Evolutionary conservation across 2,797 vertebrate species (phyloP).

Genomic region (Rhynchonycteris naso): DNA sequence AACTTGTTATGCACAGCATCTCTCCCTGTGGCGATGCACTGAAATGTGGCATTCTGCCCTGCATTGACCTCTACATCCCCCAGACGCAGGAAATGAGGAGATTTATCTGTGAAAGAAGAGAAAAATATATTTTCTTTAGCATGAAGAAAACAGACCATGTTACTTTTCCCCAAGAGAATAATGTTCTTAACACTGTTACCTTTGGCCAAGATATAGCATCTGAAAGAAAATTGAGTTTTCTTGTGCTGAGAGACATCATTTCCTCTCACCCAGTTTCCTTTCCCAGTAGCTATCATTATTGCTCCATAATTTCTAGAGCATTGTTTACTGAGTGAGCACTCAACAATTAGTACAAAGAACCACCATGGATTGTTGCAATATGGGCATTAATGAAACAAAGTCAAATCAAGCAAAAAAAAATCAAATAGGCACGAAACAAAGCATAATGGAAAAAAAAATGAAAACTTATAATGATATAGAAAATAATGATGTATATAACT

Average conservation of each 20-base stretch:
- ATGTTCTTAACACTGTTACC: conserved; percentile 3
- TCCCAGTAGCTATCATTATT: background rate
- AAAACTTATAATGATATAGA: conserved; percentile 46
- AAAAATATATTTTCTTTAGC: conserved; percentile 68
- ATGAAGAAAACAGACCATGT: conserved; percentile 1
- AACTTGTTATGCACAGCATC: conserved; percentile 96
- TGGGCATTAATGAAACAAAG: conserved; percentile 42
- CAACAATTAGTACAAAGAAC: background rate
- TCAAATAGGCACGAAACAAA: conserved; percentile 25
- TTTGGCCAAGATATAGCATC: conserved; percentile 53
- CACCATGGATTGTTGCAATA: background rate
- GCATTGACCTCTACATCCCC: conserved; percentile 99
- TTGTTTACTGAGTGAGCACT: background rate
- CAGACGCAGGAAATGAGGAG: conserved; percentile 97
- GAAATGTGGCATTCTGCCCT: conserved; percentile 98
- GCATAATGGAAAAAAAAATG: background rate
- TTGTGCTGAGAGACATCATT: background rate
- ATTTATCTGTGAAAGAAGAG: conserved; percentile 91
- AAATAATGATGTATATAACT: conserved; percentile 19
- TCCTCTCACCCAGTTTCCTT: background rate
- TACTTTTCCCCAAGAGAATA: conserved; percentile 5
- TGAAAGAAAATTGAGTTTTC: conserved; percentile 29
- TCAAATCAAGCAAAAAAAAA: conserved; percentile 60
- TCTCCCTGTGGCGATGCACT: conserved; percentile 97
- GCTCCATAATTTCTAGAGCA: background rate